These are phyloP conservation scores for Sycophaga agraensis DNA, from an alignment of 1,140 invertebrate genomes.

Conservation along the genomic window DNA sequence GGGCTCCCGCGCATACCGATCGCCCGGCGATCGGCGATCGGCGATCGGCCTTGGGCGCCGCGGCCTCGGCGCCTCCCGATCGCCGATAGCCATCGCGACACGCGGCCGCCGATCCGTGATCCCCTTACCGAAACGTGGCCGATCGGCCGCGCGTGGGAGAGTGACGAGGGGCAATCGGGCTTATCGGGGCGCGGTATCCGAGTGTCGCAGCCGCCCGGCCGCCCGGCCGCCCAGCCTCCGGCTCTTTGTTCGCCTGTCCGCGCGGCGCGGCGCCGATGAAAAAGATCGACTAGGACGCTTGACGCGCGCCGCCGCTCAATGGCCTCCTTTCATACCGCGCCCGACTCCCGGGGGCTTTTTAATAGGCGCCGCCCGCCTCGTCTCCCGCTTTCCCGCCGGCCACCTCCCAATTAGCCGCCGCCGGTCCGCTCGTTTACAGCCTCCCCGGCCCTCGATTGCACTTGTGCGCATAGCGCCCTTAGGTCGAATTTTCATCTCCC, in stretches of 20 bases:
- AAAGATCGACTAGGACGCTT: conserved; percentile 8
- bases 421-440: too few relatives aligned
- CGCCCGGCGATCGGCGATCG: conserved; percentile 3
- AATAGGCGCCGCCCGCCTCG: too few relatives aligned
- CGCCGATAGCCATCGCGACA: conserved; percentile 20
- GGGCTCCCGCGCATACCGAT: too few relatives aligned
- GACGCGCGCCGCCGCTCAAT: conserved; percentile 15
- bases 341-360: background rate
- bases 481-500: too few relatives aligned
- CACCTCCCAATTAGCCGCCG: too few relatives aligned
- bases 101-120: conserved; percentile 9
- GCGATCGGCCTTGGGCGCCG: background rate
- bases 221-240: background rate
- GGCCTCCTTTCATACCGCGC: conserved; percentile 13
- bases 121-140: background rate
- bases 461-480: too few relatives aligned
- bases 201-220: too few relatives aligned
- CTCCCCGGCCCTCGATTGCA: too few relatives aligned
- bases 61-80: background rate
- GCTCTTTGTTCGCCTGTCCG: conserved; percentile 18
- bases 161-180: conserved; percentile 8
- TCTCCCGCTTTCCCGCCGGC: too few relatives aligned
- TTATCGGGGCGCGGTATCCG: conserved; percentile 4
- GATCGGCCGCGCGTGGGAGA: conserved; percentile 14
- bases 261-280: background rate